Conservation (phyloP, 2,888 invertebrate species). For the Ferrisia virgata region DNA sequence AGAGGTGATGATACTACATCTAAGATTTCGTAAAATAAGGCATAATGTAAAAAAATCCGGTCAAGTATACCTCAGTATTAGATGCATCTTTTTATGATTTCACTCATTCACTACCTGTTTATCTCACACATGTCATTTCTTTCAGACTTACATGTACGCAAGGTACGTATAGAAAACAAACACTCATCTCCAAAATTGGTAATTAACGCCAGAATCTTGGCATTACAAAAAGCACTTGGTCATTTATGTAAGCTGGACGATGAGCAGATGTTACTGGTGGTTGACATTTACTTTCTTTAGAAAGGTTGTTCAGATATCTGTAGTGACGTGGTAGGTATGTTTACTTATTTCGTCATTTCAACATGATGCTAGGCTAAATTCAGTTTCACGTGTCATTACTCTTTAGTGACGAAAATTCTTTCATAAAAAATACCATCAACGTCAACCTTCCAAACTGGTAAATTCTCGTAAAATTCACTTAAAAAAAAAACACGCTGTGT, state of each 20-base stretch:
- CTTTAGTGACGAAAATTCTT: neutral
- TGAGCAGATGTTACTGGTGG: neutral
- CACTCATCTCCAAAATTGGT: neutral
- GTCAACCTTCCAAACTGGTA: no score
- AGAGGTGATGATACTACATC: no score
- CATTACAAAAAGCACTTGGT: neutral
- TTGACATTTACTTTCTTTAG: neutral
- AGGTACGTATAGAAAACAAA: neutral
- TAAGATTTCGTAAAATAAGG: neutral
- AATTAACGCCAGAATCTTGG: neutral
- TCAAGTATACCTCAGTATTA: neutral
- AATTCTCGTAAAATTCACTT: neutral
- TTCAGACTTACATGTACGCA: no score
- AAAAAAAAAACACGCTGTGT: no score
- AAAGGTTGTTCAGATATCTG: neutral
- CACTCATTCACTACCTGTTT: neutral
- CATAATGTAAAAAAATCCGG: neutral
- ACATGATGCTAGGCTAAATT: neutral
- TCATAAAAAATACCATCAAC: neutral
- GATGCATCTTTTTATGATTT: neutral
- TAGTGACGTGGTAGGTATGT: no score
- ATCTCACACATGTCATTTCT: neutral
- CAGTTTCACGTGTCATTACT: neutral
- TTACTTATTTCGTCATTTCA: no score
- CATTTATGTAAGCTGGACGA: neutral